phyloP scores from a whole-genome alignment of 2,888 invertebrate genomes.

The Crocallis elinguaria region DNA sequence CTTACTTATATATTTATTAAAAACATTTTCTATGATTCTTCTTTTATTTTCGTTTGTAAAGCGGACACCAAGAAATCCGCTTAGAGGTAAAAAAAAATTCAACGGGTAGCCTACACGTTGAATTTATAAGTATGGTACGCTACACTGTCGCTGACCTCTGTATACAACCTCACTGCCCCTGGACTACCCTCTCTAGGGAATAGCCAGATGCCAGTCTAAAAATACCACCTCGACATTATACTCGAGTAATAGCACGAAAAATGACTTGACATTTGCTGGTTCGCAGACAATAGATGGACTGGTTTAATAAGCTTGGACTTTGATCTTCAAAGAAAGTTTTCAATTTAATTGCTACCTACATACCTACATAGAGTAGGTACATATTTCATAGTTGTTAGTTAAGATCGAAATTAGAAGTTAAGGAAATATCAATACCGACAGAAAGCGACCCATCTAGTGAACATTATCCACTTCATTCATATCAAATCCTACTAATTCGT shows the following conservation, averaged over 20 bases:
- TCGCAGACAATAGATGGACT: slow-evolving; percentile 10
- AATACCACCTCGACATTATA: slow-evolving; percentile 50
- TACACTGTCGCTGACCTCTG: slow-evolving; percentile 22
- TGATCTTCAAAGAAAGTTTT: slow-evolving; percentile 2
- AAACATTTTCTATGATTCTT: too few species aligned
- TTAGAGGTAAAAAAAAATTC: slow-evolving; percentile 16
- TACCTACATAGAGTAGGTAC: too few species aligned
- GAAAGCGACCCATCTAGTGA: too few species aligned
- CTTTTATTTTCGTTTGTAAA: not conserved
- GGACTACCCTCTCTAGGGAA: slow-evolving; percentile 24
- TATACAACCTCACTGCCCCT: slow-evolving; percentile 16
- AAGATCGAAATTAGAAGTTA: too few species aligned
- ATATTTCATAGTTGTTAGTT: too few species aligned
- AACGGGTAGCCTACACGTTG: slow-evolving; percentile 13
- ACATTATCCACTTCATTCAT: too few species aligned
- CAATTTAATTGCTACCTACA: not conserved
- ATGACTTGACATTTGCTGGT: slow-evolving; percentile 49
- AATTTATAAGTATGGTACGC: slow-evolving; percentile 23
- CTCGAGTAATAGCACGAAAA: slow-evolving; percentile 35
- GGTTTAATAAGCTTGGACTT: slow-evolving; percentile 1
- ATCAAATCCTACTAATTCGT: too few species aligned
- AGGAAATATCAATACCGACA: not conserved
- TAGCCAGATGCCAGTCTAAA: slow-evolving; percentile 39
- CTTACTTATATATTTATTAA: too few species aligned
- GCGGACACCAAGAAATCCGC: slow-evolving; percentile 4